These are phyloP conservation scores for Rattus norvegicus DNA, from an alignment of 2,113 vertebrate genomes.

Conservation along the genomic window GRCr8 NC_086023.1:74128501-74129000, in stretches of 20 bases:
- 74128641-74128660: neutral
- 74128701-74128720: neutral
- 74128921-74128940: neutral
- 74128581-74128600: neutral
- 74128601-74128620: neutral
- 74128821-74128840: too few relatives aligned
- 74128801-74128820: too few relatives aligned
- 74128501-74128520: conserved; percentile 3
- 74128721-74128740: neutral
- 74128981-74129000: neutral
- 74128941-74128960: neutral
- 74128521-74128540: neutral
- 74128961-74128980: neutral
- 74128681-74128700: neutral
- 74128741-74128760: neutral
- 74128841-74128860: neutral
- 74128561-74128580: neutral
- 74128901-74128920: neutral
- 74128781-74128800: neutral
- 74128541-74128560: conserved; percentile 14
- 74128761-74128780: conserved; percentile 17
- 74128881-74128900: neutral
- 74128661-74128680: conserved; percentile 22
- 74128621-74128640: neutral
- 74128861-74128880: neutral